Conservation (phyloP, 2,797 vertebrate genomes). For the Melanogrammus aeglefinus region DNA sequence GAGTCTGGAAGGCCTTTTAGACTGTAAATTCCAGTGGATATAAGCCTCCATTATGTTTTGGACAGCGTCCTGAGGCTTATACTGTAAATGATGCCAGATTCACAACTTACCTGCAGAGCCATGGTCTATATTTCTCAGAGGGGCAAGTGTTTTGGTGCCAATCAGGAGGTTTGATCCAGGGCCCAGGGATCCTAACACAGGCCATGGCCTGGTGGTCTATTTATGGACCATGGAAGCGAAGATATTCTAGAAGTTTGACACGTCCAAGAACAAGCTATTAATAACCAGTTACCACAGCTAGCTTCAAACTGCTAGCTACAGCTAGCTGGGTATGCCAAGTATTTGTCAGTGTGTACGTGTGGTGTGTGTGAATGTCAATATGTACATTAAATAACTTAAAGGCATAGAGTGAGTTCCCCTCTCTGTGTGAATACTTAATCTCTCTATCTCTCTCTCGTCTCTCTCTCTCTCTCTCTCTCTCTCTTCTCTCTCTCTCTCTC, state of each 20-base stretch:
- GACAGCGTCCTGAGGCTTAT: no score
- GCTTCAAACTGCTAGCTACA: not conserved
- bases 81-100: no score
- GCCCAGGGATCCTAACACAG: not conserved
- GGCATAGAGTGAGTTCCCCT: not conserved
- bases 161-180: not conserved
- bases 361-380: not conserved
- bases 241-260: constrained; percentile 22
- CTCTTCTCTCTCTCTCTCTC: not conserved
- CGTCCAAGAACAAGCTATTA: constrained; percentile 39
- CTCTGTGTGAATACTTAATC: not conserved
- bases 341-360: not conserved
- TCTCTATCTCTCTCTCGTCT: no score
- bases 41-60: no score
- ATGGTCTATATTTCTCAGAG: no score
- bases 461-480: no score
- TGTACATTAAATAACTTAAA: not conserved
- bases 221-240: not conserved
- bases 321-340: not conserved
- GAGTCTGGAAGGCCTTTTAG: no score
- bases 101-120: no score
- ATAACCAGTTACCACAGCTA: constrained; percentile 26
- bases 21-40: no score
- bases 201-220: not conserved
- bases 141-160: no score